phyloP scores from a whole-genome alignment of 2,113 vertebrate genomes.

The Uropsilus gracilis region DNA sequence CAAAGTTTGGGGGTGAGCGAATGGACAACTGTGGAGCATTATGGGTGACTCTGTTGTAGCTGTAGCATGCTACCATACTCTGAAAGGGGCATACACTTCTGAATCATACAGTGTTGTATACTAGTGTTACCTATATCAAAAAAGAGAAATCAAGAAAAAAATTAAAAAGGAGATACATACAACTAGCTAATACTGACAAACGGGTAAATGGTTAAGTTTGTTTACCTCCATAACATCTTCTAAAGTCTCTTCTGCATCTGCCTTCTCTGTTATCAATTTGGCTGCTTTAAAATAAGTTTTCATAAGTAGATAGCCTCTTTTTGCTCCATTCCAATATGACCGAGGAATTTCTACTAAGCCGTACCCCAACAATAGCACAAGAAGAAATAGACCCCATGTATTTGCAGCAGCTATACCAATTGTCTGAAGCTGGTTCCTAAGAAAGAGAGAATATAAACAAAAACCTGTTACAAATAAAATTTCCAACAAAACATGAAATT shows the following conservation, averaged over 20 bases:
- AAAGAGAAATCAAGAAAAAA: background rate
- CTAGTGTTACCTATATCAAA: no score
- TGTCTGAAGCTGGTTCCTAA: constrained; percentile 92
- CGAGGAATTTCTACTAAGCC: constrained; percentile 96
- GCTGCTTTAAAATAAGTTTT: constrained; percentile 95
- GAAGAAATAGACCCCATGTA: constrained; percentile 96
- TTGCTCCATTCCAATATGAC: constrained; percentile 94
- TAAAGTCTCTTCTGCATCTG: constrained; percentile 93
- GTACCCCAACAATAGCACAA: constrained; percentile 94
- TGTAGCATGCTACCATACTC: no score
- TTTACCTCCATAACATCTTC: constrained; percentile 95
- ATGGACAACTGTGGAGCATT: no score
- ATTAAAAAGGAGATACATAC: background rate
- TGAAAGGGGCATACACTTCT: no score
- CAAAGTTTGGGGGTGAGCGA: no score
- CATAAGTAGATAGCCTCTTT: constrained; percentile 89
- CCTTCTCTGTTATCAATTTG: constrained; percentile 94
- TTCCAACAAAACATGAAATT: background rate
- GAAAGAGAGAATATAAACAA: background rate
- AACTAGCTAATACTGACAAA: background rate
- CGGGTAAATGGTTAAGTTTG: background rate
- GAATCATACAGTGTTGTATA: no score
- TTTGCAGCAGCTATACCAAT: constrained; percentile 96
- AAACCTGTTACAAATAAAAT: background rate
- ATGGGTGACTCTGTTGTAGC: no score